Conservation (phyloP, 1,140 invertebrate species). For the Brachionus calyciflorus region DNA sequence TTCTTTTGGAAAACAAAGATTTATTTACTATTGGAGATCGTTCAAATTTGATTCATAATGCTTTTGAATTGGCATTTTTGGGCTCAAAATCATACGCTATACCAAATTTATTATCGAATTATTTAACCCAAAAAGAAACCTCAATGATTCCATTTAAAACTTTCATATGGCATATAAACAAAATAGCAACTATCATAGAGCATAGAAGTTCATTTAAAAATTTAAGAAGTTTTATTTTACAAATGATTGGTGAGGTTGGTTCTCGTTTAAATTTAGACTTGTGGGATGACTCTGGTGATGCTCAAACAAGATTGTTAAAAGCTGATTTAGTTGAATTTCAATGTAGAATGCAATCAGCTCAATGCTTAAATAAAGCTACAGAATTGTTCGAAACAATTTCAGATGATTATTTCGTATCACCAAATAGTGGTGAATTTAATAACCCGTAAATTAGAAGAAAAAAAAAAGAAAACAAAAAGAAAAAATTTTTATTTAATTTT, state of each 20-base stretch:
- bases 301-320: not conserved
- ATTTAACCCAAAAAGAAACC: constrained; percentile 14
- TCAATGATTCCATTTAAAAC: constrained; percentile 12
- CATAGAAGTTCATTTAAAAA: constrained; percentile 23
- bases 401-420: not conserved
- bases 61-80: constrained; percentile 40
- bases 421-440: not conserved
- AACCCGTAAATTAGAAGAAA: not conserved
- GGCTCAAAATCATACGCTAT: constrained; percentile 35
- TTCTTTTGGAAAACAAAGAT: not conserved
- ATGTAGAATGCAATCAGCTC: constrained; percentile 20
- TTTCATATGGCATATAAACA: constrained; percentile 11
- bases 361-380: constrained; percentile 34
- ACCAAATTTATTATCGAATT: not conserved
- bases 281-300: not conserved
- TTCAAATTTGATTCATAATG: constrained; percentile 26
- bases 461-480: too few relatives aligned
- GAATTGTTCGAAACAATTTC: not conserved
- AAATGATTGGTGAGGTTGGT: not conserved
- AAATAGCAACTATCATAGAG: constrained; percentile 18
- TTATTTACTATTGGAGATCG: not conserved
- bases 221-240: not conserved
- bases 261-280: not conserved
- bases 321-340: constrained; percentile 8
- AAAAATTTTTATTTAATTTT: not conserved